Conservation (phyloP, 2,888 invertebrate species). For the Nebria salina region DNA sequence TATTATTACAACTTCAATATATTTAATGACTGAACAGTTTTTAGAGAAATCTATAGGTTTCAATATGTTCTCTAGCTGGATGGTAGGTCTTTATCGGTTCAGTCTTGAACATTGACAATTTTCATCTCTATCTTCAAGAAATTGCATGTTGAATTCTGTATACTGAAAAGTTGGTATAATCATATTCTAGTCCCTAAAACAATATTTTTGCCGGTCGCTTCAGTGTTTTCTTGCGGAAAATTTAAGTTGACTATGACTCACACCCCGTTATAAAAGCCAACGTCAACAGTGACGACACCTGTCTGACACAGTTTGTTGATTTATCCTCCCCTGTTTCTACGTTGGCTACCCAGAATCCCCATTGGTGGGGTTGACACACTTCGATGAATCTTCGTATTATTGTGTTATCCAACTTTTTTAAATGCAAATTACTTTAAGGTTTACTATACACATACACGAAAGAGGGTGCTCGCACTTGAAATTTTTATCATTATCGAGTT, state of each 20-base stretch:
- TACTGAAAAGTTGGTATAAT: too few species aligned
- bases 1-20: too few species aligned
- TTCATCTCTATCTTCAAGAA: too few species aligned
- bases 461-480: not conserved
- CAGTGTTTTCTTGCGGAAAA: not conserved
- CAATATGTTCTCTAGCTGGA: too few species aligned
- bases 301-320: not conserved
- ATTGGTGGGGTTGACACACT: constrained; percentile 2
- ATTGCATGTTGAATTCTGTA: too few species aligned
- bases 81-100: too few species aligned
- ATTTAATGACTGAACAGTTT: too few species aligned
- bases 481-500: not conserved
- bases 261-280: not conserved
- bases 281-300: not conserved
- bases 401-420: constrained; percentile 17
- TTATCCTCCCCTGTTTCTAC: not conserved
- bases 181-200: too few species aligned
- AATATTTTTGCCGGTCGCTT: too few species aligned
- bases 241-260: not conserved
- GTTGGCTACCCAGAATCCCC: not conserved
- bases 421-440: constrained; percentile 16
- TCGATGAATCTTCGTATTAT: constrained; percentile 5
- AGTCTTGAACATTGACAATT: too few species aligned
- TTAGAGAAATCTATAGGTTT: too few species aligned
- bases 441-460: not conserved